phyloP scores from a whole-genome alignment of 1,140 invertebrate genomes.

The Hycleus cichorii region DNA sequence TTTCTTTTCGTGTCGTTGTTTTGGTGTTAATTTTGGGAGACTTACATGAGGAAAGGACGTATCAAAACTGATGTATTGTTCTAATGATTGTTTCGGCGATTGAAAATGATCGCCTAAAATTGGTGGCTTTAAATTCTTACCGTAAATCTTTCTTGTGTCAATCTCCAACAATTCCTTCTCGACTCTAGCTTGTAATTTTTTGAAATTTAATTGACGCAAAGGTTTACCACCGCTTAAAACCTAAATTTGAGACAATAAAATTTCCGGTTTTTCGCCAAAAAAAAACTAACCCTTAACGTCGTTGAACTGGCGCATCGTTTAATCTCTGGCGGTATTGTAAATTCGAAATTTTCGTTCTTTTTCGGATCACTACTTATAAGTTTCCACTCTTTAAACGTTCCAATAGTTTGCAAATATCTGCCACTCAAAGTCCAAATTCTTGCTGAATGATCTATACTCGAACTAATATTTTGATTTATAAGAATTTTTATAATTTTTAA shows the following conservation, averaged over 20 bases:
- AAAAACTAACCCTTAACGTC: conserved; percentile 49
- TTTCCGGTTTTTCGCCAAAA: background rate
- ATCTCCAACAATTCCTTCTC: conserved; percentile 28
- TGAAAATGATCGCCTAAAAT: conserved; percentile 38
- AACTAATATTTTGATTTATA: conserved; percentile 40
- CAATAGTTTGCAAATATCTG: conserved; percentile 60
- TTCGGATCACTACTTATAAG: conserved; percentile 37
- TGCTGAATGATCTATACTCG: conserved; percentile 63
- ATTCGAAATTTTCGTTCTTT: conserved; percentile 29
- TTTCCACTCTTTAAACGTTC: conserved; percentile 54
- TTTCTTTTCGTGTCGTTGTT: no score
- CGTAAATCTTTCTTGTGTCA: conserved; percentile 35
- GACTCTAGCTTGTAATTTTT: conserved; percentile 29
- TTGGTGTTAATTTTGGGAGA: background rate
- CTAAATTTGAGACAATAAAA: conserved; percentile 10
- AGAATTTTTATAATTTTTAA: background rate
- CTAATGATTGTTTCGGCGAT: conserved; percentile 27
- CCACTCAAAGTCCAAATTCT: conserved; percentile 61
- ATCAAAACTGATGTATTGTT: conserved; percentile 34
- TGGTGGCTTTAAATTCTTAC: conserved; percentile 32
- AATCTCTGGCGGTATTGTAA: conserved; percentile 56
- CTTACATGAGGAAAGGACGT: conserved; percentile 36
- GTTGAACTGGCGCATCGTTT: conserved; percentile 57
- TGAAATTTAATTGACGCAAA: conserved; percentile 29
- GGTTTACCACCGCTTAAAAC: conserved; percentile 33